Percentiles rank a stretch among this genome's conserved stretches.
These are phyloP conservation scores for Drosophila rubida DNA, from an alignment of 2,888 invertebrate genomes.

Conservation along the genomic window DNA sequence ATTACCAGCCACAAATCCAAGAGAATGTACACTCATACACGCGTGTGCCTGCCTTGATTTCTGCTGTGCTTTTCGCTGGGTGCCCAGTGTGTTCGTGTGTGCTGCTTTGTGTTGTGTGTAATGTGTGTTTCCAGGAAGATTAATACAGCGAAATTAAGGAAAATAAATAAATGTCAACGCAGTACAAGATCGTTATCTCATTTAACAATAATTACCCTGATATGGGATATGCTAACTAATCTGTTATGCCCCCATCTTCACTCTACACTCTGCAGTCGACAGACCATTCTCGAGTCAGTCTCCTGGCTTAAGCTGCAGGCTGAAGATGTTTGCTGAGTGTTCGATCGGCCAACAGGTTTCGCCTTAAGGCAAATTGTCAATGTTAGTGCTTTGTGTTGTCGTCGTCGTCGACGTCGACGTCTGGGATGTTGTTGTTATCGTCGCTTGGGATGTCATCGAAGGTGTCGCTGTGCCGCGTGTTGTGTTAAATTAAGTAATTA, in stretches of 20 bases:
- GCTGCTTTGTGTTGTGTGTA: constrained; percentile 47
- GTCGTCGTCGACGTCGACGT: constrained; percentile 63
- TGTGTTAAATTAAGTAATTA: constrained; percentile 80
- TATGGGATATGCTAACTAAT: constrained; percentile 85
- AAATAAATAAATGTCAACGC: constrained; percentile 85
- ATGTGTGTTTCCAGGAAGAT: constrained; percentile 83
- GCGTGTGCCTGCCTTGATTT: constrained; percentile 20
- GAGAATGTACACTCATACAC: constrained; percentile 15
- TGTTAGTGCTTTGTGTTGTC: constrained; percentile 74
- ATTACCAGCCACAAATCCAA: constrained; percentile 45
- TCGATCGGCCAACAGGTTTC: constrained; percentile 65
- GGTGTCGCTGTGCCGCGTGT: constrained; percentile 71
- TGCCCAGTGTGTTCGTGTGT: constrained; percentile 17
- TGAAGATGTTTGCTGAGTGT: constrained; percentile 16
- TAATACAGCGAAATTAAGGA: constrained; percentile 85
- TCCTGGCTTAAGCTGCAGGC: constrained; percentile 6
- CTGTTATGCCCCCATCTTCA: constrained; percentile 77
- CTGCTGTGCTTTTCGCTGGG: constrained; percentile 43
- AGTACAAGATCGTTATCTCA: constrained; percentile 85
- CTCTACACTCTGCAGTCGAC: constrained; percentile 5
- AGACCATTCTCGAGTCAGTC: constrained; percentile 5
- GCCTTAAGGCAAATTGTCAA: constrained; percentile 55
- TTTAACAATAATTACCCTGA: constrained; percentile 86
- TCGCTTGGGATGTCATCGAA: constrained; percentile 59
- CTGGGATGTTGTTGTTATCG: constrained; percentile 36